A percentile compares a stretch with the other conserved stretches of the same genome.
Evolutionary conservation across 2,797 vertebrate species (phyloP).

Genomic region (Capromys pilorides): DNA sequence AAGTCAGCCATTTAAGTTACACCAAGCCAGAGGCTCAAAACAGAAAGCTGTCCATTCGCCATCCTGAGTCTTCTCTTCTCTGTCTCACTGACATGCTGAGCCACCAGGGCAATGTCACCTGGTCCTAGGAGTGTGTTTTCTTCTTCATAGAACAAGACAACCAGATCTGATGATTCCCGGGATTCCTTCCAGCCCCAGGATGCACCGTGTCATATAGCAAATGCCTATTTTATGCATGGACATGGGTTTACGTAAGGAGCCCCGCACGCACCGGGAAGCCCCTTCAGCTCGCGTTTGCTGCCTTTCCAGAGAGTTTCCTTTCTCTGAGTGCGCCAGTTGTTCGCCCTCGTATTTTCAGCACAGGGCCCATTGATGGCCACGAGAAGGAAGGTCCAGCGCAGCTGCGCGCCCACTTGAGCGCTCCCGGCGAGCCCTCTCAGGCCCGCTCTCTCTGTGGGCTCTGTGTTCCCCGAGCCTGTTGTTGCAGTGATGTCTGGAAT

Average conservation of each 20-base stretch:
- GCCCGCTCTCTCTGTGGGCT: slow-evolving; percentile 68
- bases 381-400: slow-evolving; percentile 82
- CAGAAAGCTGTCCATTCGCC: background rate
- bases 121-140: background rate
- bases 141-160: background rate
- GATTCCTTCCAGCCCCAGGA: slow-evolving; percentile 43
- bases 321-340: slow-evolving; percentile 81
- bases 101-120: background rate
- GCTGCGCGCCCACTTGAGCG: slow-evolving; percentile 72
- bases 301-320: slow-evolving; percentile 79
- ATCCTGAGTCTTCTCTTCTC: background rate
- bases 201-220: background rate
- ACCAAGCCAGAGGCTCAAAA: background rate
- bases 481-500: slow-evolving; percentile 81
- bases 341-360: slow-evolving; percentile 83
- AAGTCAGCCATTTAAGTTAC: background rate
- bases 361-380: slow-evolving; percentile 81
- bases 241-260: background rate
- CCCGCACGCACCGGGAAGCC: background rate
- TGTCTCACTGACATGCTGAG: rapidly evolving
- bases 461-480: slow-evolving; percentile 65
- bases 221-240: background rate
- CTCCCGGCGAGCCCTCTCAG: slow-evolving; percentile 71
- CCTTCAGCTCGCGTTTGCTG: slow-evolving; percentile 25
- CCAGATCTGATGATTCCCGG: background rate